Evolutionary conservation across 2,113 vertebrate genomes (phyloP).

Genomic region (Ictalurus furcatus): DNA sequence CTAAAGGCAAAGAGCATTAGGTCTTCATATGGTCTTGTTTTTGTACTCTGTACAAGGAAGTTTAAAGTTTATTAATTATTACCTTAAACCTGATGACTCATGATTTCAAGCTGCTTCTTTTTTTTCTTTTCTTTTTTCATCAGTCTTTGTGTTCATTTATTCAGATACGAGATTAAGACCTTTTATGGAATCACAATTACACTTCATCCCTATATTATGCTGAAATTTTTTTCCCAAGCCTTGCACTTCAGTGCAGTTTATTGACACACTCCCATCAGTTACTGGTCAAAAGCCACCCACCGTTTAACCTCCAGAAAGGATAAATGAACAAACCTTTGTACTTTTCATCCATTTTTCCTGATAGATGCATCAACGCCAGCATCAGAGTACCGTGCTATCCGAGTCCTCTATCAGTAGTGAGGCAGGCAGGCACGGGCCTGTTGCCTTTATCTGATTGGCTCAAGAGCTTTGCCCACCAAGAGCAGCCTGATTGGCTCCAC

Average conservation of each 20-base stretch:
- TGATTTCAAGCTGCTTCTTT: not conserved
- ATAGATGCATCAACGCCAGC: not conserved
- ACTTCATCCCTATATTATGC: not conserved
- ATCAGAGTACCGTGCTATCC: not conserved
- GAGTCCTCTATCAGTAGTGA: not conserved
- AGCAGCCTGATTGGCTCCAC: not conserved
- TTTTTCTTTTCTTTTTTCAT: not conserved
- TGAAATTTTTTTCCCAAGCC: not conserved
- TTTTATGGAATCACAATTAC: not conserved
- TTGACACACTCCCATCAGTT: not conserved
- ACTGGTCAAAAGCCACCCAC: not conserved
- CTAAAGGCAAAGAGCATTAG: not conserved
- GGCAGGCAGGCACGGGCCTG: not conserved
- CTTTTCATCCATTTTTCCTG: not conserved
- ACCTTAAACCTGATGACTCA: not conserved
- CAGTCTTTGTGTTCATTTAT: not conserved
- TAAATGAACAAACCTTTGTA: not conserved
- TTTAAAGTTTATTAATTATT: not conserved
- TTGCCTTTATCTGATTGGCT: conserved; percentile 11
- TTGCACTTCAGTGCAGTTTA: not conserved
- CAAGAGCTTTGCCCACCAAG: not conserved
- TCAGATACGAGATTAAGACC: not conserved
- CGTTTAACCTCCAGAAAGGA: not conserved
- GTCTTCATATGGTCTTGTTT: not conserved
- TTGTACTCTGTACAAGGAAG: not conserved